Evolutionary conservation across 2,113 vertebrate genomes (phyloP), one percentile per base, ranked within the genome.

Genomic region (Rana temporaria): DNA sequence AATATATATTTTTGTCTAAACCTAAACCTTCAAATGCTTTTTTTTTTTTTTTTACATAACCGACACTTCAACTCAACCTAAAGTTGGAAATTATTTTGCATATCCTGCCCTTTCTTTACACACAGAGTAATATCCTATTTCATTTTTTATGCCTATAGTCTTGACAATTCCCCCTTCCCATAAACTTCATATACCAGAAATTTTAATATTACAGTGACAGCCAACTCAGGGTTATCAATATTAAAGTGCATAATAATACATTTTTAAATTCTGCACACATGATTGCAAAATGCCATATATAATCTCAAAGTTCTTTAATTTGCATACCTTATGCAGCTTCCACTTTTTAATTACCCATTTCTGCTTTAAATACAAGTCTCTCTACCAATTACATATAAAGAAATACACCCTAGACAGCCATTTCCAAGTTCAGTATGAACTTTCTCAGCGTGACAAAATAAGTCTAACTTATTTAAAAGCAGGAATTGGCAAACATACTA

Each of bases 341-440:
- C 59, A 64, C 68, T 82, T 82, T 81, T 66, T 73, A 65, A 74
- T 74, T 82, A 53, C 59, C 69, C 34, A 66, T 56, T 76, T 83
- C 72, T 67, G 55, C 64, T 60, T 83, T 68, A 83, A 83, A 67
- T 82, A 74, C 71, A 75, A 73, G 62, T 42, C 80, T 66, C 59
- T 66, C 59, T 66, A 52, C 81, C 81, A 76, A 83, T 83, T 83
- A 83, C 64, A 76, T 68, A 56, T 83, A 68, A 83, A 76, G 81
- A 57, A 83, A 83, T 83, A 68, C 53, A 83, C 81, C 81, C 81
- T 18, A 83, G 63, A 60, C 81, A 42, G 72, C 11, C 26, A 68
- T 83, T 59, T 64, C 19, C 24, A 20, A 7, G 64, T 57, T 83
- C 48, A 68, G 63, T 74, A 68, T 76, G 71, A 60, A 76, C 63